Conservation (phyloP, 2,888 invertebrate species). For the Xestia rhomboidea region DNA sequence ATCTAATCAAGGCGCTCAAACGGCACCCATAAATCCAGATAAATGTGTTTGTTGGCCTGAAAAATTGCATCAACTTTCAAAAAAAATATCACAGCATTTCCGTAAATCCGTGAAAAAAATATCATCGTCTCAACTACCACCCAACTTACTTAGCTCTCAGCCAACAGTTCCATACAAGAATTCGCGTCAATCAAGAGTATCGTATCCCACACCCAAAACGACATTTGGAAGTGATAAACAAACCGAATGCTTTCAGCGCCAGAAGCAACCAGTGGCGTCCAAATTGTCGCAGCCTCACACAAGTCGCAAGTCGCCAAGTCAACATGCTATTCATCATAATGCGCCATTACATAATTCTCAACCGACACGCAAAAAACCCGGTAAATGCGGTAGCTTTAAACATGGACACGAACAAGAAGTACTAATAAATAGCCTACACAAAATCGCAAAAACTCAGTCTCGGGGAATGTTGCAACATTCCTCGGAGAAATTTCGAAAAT, state of each 20-base stretch:
- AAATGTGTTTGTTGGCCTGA: constrained; percentile 15
- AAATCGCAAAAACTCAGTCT: neutral
- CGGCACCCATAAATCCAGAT: neutral
- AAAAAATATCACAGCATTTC: constrained; percentile 15
- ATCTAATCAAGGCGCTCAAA: constrained; percentile 10
- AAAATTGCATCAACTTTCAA: constrained; percentile 3
- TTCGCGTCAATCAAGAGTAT: neutral
- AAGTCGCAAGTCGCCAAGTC: constrained; percentile 4
- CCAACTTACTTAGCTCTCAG: neutral
- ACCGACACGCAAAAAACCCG: constrained; percentile 4
- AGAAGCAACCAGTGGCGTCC: neutral
- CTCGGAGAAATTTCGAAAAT: constrained; percentile 4
- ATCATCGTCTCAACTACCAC: neutral
- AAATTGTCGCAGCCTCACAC: neutral
- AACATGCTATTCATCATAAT: neutral
- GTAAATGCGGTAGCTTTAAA: constrained; percentile 6
- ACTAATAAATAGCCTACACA: constrained; percentile 11
- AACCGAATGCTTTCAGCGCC: neutral
- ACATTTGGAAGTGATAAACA: neutral
- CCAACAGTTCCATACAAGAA: neutral
- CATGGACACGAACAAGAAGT: neutral
- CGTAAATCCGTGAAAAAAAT: constrained; percentile 15
- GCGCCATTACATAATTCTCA: constrained; percentile 2
- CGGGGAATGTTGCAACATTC: neutral
- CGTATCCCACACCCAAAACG: neutral